These are phyloP conservation scores for Cosmorhoe ocellata DNA, from an alignment of 2,888 invertebrate species.

Conservation along the genomic window DNA sequence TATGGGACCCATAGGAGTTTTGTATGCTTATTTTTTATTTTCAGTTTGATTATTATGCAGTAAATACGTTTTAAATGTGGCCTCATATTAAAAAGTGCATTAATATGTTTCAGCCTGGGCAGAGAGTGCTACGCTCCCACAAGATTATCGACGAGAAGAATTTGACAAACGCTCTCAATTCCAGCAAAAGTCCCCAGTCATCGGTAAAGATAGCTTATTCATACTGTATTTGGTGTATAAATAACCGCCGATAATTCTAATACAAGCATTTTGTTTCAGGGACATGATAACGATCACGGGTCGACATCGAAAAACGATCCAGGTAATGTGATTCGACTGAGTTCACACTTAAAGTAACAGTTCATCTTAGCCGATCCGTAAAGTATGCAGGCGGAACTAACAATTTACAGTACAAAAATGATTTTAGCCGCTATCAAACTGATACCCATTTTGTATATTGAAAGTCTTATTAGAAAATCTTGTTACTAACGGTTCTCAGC, in stretches of 20 bases:
- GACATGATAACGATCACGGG: conserved; percentile 29
- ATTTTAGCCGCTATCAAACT: not conserved
- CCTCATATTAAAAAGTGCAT: conserved; percentile 3
- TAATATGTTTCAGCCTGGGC: conserved; percentile 66
- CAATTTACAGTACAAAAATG: not conserved
- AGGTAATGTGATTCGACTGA: conserved; percentile 23
- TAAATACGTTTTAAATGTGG: conserved; percentile 4
- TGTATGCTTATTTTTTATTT: conserved; percentile 30
- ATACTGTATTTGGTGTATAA: conserved; percentile 21
- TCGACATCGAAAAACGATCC: conserved; percentile 27
- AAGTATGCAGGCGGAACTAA: not conserved
- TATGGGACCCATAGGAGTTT: conserved; percentile 30
- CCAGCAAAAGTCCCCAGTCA: conserved; percentile 69
- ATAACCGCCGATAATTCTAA: not conserved
- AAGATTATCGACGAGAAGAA: conserved; percentile 83
- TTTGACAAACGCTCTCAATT: conserved; percentile 61
- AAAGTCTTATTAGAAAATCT: too few relatives aligned
- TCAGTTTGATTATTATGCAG: conserved; percentile 24
- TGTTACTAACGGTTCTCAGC: too few relatives aligned
- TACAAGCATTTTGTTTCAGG: conserved; percentile 30
- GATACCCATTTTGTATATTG: too few relatives aligned
- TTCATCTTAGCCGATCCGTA: not conserved
- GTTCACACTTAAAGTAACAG: conserved; percentile 17
- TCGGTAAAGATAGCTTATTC: conserved; percentile 58
- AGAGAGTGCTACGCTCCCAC: conserved; percentile 80